phyloP scores from a whole-genome alignment of 2,888 invertebrate species.

The Tineola bisselliella region DNA sequence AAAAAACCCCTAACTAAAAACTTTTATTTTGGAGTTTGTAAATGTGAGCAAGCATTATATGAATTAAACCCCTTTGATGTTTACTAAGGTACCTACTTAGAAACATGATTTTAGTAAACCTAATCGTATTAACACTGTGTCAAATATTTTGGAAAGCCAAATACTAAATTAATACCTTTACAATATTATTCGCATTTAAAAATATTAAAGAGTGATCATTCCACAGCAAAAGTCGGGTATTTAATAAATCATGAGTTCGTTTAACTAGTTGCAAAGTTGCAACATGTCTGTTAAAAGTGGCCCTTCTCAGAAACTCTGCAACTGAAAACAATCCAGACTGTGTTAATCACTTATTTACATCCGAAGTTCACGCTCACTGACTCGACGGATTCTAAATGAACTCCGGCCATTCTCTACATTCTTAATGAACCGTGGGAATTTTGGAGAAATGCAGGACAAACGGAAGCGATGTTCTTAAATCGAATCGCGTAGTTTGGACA shows the following conservation, averaged over 20 bases:
- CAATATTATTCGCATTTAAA: no score
- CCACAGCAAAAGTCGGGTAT: not conserved
- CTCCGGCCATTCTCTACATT: slow-evolving; percentile 34
- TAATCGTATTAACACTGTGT: not conserved
- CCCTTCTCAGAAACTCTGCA: slow-evolving; percentile 25
- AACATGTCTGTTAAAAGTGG: slow-evolving; percentile 23
- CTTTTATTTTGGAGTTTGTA: no score
- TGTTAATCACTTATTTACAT: slow-evolving; percentile 67
- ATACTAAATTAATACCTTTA: no score
- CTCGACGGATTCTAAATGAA: slow-evolving; percentile 43
- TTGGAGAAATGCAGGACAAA: slow-evolving; percentile 15
- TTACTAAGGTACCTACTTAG: not conserved
- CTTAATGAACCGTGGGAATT: slow-evolving; percentile 50
- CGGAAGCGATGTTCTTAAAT: slow-evolving; percentile 20
- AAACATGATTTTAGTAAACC: not conserved
- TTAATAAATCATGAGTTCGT: slow-evolving; percentile 57
- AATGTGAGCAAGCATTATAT: slow-evolving; percentile 24
- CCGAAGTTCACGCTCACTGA: slow-evolving; percentile 24
- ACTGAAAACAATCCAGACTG: slow-evolving; percentile 63
- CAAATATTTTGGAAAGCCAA: not conserved
- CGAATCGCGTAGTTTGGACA: slow-evolving; percentile 3
- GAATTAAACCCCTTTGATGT: not conserved
- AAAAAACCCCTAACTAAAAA: no score
- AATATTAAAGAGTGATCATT: no score
- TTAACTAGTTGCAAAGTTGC: slow-evolving; percentile 46